Conservation (phyloP, 2,113 vertebrate species). For the Polypterus senegalus region DNA sequence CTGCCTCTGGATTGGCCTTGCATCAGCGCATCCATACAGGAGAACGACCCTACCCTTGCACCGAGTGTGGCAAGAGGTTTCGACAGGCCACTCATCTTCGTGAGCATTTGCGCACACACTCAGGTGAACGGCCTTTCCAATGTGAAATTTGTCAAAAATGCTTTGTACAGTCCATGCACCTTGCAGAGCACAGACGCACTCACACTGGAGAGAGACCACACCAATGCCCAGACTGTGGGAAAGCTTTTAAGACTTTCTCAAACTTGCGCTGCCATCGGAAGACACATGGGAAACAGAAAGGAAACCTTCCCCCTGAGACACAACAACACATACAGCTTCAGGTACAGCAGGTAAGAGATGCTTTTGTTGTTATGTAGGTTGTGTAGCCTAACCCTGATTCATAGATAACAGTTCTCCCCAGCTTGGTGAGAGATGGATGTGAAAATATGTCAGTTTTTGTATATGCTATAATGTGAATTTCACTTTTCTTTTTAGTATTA, state of each 20-base stretch:
- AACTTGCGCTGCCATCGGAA: constrained; percentile 78
- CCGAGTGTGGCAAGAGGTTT: constrained; percentile 73
- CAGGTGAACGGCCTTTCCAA: constrained; percentile 64
- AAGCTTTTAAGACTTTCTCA: constrained; percentile 76
- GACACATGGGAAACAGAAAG: constrained; percentile 39
- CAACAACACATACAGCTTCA: constrained; percentile 50
- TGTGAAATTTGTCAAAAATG: constrained; percentile 71
- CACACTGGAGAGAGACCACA: constrained; percentile 73
- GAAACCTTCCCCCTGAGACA: neutral
- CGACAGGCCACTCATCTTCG: constrained; percentile 76
- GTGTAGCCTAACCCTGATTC: too few relatives aligned
- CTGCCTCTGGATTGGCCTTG: constrained; percentile 66
- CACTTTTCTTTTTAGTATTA: too few relatives aligned
- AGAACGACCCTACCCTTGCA: constrained; percentile 54
- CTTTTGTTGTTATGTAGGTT: too few relatives aligned
- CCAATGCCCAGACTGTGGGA: constrained; percentile 57
- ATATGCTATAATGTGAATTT: too few relatives aligned
- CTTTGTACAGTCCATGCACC: constrained; percentile 79
- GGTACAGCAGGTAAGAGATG: constrained; percentile 37
- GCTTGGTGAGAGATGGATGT: too few relatives aligned
- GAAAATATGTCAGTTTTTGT: too few relatives aligned
- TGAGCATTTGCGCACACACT: constrained; percentile 75
- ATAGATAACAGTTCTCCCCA: too few relatives aligned
- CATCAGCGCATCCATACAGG: constrained; percentile 71
- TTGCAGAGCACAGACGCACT: constrained; percentile 68